A percentile compares a stretch with the other conserved stretches of the same genome.
These are phyloP conservation scores for Danio jaintianensis DNA, from an alignment of 2,797 vertebrate species.

Conservation along the genomic window DNA sequence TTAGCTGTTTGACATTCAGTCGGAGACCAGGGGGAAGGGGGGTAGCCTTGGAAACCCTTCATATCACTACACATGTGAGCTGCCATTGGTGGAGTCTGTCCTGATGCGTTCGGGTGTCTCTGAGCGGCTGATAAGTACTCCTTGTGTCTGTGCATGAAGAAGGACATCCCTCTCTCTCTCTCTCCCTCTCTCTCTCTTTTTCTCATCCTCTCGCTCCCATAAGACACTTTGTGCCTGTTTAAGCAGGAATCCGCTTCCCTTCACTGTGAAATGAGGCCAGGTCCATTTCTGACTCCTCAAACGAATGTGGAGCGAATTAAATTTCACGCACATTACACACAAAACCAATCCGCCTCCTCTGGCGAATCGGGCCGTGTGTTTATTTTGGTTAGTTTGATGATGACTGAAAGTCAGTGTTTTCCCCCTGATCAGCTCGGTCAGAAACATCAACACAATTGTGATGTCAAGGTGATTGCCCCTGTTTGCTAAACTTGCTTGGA, in stretches of 20 bases:
- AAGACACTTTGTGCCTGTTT: conserved; percentile 64
- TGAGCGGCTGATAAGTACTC: conserved; percentile 62
- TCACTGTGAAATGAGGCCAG: conserved; percentile 68
- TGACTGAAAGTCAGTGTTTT: conserved; percentile 33
- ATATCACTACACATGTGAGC: conserved; percentile 60
- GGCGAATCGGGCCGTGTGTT: not conserved
- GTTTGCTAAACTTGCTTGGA: conserved; percentile 23
- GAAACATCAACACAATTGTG: not conserved
- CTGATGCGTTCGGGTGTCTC: conserved; percentile 51
- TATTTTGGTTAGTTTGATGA: conserved; percentile 18
- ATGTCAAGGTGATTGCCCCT: conserved; percentile 27
- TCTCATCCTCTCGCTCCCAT: conserved; percentile 56
- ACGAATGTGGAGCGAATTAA: conserved; percentile 12
- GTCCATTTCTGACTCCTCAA: conserved; percentile 48
- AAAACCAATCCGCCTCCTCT: not conserved
- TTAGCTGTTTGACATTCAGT: conserved; percentile 75
- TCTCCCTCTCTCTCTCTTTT: conserved; percentile 26
- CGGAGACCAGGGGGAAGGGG: conserved; percentile 44
- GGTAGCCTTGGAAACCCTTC: conserved; percentile 78
- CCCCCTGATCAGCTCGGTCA: conserved; percentile 1
- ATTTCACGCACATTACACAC: conserved; percentile 1
- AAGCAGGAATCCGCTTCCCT: conserved; percentile 66
- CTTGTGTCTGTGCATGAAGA: conserved; percentile 65
- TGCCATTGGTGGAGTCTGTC: conserved; percentile 67
- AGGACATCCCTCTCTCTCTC: conserved; percentile 61